Evolutionary conservation across 2,797 vertebrate species (phyloP).

Genomic region (Mormyrops attenuatus): DNA sequence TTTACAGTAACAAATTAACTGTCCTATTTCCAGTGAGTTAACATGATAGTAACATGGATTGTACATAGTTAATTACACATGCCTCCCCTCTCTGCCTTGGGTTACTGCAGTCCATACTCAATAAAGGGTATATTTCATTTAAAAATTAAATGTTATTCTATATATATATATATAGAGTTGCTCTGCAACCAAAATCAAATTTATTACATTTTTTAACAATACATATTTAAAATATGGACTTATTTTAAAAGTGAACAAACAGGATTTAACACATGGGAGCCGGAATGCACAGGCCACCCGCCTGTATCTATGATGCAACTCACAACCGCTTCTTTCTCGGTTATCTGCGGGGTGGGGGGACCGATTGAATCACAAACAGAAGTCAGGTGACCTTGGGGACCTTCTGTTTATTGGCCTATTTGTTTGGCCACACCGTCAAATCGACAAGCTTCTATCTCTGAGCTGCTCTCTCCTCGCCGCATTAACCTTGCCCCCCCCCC

Average conservation of each 20-base stretch:
- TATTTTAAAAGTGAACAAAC: conserved; percentile 28
- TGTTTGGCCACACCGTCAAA: not conserved
- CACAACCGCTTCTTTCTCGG: not conserved
- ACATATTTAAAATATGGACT: conserved; percentile 44
- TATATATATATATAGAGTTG: conserved; percentile 69
- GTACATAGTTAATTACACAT: conserved; percentile 57
- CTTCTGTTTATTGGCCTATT: not conserved
- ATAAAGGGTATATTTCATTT: conserved; percentile 59
- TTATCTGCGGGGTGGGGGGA: not conserved
- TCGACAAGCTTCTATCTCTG: not conserved
- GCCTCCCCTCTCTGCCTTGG: conserved; percentile 36
- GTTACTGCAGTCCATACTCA: conserved; percentile 46
- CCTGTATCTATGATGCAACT: not conserved
- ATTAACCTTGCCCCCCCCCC: not conserved
- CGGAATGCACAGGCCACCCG: not conserved
- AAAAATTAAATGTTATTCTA: conserved; percentile 72
- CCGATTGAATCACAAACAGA: not conserved
- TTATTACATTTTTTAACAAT: conserved; percentile 50
- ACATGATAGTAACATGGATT: conserved; percentile 48
- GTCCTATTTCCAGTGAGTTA: conserved; percentile 60
- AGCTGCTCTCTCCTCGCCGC: not conserved
- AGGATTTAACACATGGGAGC: not conserved
- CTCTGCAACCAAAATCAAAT: conserved; percentile 81
- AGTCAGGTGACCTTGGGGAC: not conserved
- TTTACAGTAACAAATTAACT: conserved; percentile 61